Evolutionary conservation across 1,140 invertebrate genomes (phyloP), one percentile per base, ranked within the genome.

Genomic region (Drosophila sucinea): DNA sequence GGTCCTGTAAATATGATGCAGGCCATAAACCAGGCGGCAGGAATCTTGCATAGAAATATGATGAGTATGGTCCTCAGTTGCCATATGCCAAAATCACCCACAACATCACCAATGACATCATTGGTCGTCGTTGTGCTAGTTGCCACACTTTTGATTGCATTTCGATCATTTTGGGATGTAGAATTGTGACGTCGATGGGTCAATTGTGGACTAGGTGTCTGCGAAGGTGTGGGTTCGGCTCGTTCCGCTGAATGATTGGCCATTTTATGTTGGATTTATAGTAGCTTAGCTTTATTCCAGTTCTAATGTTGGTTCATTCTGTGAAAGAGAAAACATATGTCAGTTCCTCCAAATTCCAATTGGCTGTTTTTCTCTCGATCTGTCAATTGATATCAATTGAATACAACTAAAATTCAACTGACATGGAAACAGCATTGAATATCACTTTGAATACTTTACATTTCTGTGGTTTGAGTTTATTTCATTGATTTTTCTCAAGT

Each of bases 21-120:
- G 41, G 92, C 92, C 92, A 93, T 93, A 67, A 93, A 93, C 92
- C 92, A 93, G 5, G 92, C 91, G 5, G 92, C 92, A 6, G 92
- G 92, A 35, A 93, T 92, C 73, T 93, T 93, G 62, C 90, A 91
- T 1, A 93, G 75, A 62, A 90, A 93, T 8, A 93, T 84, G 47
- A 92, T 91, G n/a, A 92, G 72, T 1, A 92, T 90, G 10, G 92
- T 89, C 55, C 92, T 78, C 44, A 92, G 58, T 60, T 93, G 92
- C 92, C 92, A 93, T 40, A 89, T 85, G 41, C 92, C 92, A 61
- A 92, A 92, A 40, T 92, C 81, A 6, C 92, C 92, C 23, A 91
- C 78, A 7, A 93, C 82, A 58, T 83, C 73, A 1, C 73, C 73
- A 33, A 92, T 91, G 29, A 92, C 66, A 69, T 93, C 92, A 57